Base-by-base conservation (phyloP, 2,888 invertebrate species). In the Drosophila mettleri region DNA sequence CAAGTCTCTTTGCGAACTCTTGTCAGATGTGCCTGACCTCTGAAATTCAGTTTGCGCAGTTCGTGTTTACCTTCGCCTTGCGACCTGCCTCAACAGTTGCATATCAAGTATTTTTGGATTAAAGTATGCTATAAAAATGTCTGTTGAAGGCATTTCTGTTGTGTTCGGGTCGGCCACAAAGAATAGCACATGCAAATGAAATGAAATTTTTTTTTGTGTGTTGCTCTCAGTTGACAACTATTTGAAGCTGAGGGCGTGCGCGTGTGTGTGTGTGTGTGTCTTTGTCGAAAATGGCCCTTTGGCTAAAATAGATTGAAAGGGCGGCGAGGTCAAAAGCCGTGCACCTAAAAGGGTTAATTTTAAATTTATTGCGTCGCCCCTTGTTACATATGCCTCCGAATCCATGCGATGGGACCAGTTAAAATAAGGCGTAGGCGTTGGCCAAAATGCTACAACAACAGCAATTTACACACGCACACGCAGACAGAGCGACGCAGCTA, bases 281-380 rank as follows among this genome's bases (percentile, higher is more conserved):
- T 34, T 31, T 61, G 27, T 24, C 18, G 24, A 22, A 49, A 34
- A 12, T 27, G 53, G 49, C 39, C n/a, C 27, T 14, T 38, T 45
- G 48, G 34, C 53, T 24, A 7, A 27, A 61, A 77, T 67, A 73
- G 67, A 77, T 73, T 77, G 78, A 63, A 61, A 38, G 36, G 64
- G 67, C 67, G 59, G 60, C 61, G 74, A 88, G 88, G 88, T 88
- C 84, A 83, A 52, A 82, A 67, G 80, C 63, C 69, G 59, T 66
- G 86, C 85, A 66, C 74, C 86, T 62, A 87, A 89, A 89, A 80
- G 89, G 86, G 86, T 88, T 86, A 89, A 89, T 85, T 89, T 88
- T 87, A 86, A 89, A 86, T 86, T 89, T 86, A 89, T 86, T 87
- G 82, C 87, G 51, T 55, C 51, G 69, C 54, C 54, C 78, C 85